Base-by-base conservation (phyloP, 1,140 invertebrate genomes). In the Halesus radiatus region DNA sequence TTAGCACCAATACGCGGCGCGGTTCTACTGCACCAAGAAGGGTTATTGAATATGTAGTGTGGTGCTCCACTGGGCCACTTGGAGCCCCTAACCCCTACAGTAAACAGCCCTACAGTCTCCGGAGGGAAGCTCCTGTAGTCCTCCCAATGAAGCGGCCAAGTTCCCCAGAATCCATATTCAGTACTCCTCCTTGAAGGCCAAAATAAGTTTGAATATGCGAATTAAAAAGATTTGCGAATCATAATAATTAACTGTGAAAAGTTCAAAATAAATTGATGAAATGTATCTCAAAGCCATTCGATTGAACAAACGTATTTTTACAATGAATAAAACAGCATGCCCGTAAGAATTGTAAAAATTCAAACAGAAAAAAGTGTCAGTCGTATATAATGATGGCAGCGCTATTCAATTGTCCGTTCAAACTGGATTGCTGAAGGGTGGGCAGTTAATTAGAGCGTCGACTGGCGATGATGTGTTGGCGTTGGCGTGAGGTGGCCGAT, bases 371-470 rank as follows among this genome's bases (percentile, higher is more conserved):
- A 37, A 75, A 62, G 54, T 62, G 74, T 76, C 74, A 58, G 23
- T 62, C 56, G 29, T 37, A 18, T 22, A 50, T 32, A 74, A 58
- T 66, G 56, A 52, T 50, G 75, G 15, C 53, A 37, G 85, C 85
- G 85, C 84, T 86, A 84, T 83, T 53, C 76, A 23, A 53, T 50
- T 50, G 84, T 84, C 83, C 81, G 85, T 85, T 84, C 82, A 84
- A 81, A 82, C 68, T 84, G 79, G 52, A 58, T 54, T 75, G 18
- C 37, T 45, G 37, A 45, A 73, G 37, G 37, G 37, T 45, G 37
- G 37, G 37, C 13, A 26, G 32, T 37, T 52, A 53, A 29, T 75
- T 23, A 29, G 64, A 53, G 74, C 54, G 54, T 37, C 74, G 68
- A 50, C 68, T 72, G 68, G 20, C 52, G 72, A 74, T 37, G 72